Percentiles rank a stretch among this genome's conserved stretches.
Conservation (phyloP, 1,140 invertebrate genomes). For the Eubasilissa regina region DNA sequence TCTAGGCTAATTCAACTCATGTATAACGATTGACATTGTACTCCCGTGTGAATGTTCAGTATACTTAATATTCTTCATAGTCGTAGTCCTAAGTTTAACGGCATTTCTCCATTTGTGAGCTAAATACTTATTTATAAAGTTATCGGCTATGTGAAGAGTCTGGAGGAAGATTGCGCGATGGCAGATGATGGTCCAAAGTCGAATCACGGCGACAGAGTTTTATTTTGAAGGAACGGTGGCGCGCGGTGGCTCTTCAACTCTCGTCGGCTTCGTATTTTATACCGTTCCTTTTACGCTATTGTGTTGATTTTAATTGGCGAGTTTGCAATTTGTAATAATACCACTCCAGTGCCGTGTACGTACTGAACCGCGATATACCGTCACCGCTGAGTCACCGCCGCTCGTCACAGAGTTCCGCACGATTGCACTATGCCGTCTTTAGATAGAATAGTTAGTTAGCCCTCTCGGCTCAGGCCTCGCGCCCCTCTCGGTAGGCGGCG, state of each 20-base stretch:
- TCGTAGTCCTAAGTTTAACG: constrained; percentile 56
- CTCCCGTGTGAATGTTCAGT: constrained; percentile 56
- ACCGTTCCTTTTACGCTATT: constrained; percentile 30
- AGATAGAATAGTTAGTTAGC: constrained; percentile 58
- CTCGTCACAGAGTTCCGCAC: constrained; percentile 41
- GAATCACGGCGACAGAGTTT: constrained; percentile 11
- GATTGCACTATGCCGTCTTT: constrained; percentile 59
- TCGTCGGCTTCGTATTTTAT: constrained; percentile 13
- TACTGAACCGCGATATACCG: constrained; percentile 5
- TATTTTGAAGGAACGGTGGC: constrained; percentile 10
- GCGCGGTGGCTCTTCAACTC: background rate
- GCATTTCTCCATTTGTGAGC: constrained; percentile 55
- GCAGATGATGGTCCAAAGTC: too few relatives aligned
- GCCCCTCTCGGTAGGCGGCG: constrained; percentile 17
- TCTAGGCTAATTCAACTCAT: constrained; percentile 55
- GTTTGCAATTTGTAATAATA: constrained; percentile 35
- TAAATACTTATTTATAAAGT: constrained; percentile 44
- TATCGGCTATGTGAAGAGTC: constrained; percentile 42
- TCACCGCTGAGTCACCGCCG: constrained; percentile 45
- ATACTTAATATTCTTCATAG: constrained; percentile 47
- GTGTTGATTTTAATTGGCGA: constrained; percentile 26
- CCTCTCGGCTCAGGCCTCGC: constrained; percentile 39
- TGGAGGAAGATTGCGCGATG: constrained; percentile 18
- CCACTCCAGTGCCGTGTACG: constrained; percentile 10
- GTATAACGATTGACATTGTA: constrained; percentile 59